Base-by-base conservation (phyloP, 2,888 invertebrate genomes). In the Caenorhabditis sulstoni region DNA sequence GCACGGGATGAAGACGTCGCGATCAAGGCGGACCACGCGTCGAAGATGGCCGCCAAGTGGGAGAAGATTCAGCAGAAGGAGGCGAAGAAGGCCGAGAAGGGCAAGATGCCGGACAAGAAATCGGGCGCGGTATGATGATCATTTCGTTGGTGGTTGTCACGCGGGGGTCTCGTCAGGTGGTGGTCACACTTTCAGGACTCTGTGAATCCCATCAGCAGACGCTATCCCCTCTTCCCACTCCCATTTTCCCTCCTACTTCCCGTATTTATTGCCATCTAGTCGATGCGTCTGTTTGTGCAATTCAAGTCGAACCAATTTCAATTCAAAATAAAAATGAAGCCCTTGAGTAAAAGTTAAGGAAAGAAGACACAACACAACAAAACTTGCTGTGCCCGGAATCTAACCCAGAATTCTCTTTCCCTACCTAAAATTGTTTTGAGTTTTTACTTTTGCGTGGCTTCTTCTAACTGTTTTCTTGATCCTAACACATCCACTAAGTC, bases 11-110 rank as follows among this genome's bases (percentile, higher is more conserved):
- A 86, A 29, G 84, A 84, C 11, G 70, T 82, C 41, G 79, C 77
- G 1, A 83, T 83, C 14, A 83, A 85, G 70, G 89, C 89, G 11
- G 90, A 88, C 18, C 90, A 90, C 57, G 90, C 90, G 1, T 85
- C 87, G 5, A 90, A 90, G 68, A 90, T 90, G 90, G 82, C 89
- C 8, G 89, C 88, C 1, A 90, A 90, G 71, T 90, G 89, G 89
- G 90, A 90, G 77, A 90, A 90, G 73, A 89, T 90, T 59, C 86
- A 90, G 35, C 84, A 85, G 41, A 90, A 90, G 61, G 90, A 90
- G 81, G 90, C 90, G n/a, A 90, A 90, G 68, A 90, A 90, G 68
- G 90, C 90, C 14, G 86, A 89, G 62, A 90, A 90, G 61, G 74
- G 81, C 14, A 83, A 86, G 66, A 89, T 89, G 89, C 89, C 89